Evolutionary conservation across 2,797 vertebrate species (phyloP).

Genomic region (Xenopus petersii): DNA sequence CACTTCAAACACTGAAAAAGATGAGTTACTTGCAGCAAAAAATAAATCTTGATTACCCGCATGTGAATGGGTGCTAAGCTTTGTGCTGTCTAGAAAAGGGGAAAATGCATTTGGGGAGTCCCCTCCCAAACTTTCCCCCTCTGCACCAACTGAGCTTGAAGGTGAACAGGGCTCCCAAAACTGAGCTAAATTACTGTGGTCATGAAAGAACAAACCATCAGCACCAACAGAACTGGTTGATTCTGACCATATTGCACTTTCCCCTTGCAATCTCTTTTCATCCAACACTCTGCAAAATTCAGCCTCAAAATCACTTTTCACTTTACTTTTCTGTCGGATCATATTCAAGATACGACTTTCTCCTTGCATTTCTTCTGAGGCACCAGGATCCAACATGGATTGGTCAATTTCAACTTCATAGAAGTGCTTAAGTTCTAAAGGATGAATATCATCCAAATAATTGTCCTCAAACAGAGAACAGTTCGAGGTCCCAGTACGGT

Average conservation of each 20-base stretch:
- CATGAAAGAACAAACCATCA: slow-evolving; percentile 86
- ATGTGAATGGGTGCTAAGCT: slow-evolving; percentile 79
- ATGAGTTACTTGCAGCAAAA: slow-evolving; percentile 85
- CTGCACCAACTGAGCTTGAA: slow-evolving; percentile 91
- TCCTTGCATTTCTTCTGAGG: slow-evolving; percentile 94
- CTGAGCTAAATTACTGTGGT: slow-evolving; percentile 90
- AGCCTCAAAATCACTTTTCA: slow-evolving; percentile 90
- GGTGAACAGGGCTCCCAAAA: slow-evolving; percentile 96
- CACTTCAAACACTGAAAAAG: slow-evolving; percentile 98
- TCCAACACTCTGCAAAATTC: slow-evolving; percentile 97
- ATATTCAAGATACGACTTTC: slow-evolving; percentile 99
- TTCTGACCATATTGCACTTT: slow-evolving; percentile 98
- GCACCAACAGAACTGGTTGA: slow-evolving; percentile 82
- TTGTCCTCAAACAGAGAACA: slow-evolving; percentile 89
- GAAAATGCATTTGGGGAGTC: slow-evolving; percentile 89
- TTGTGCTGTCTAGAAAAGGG: slow-evolving; percentile 81
- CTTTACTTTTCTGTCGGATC: slow-evolving; percentile 96
- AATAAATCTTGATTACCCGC: slow-evolving; percentile 82
- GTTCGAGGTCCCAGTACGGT: slow-evolving; percentile 85
- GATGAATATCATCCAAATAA: slow-evolving; percentile 98
- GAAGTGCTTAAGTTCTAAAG: slow-evolving; percentile 98
- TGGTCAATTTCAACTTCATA: slow-evolving; percentile 99
- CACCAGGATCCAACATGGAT: slow-evolving; percentile 99
- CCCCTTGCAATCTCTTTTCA: slow-evolving; percentile 92
- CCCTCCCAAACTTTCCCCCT: slow-evolving; percentile 90